Evolutionary conservation across 2,113 vertebrate genomes (phyloP).

Genomic region (Cryptomyrus ogoouensis): DNA sequence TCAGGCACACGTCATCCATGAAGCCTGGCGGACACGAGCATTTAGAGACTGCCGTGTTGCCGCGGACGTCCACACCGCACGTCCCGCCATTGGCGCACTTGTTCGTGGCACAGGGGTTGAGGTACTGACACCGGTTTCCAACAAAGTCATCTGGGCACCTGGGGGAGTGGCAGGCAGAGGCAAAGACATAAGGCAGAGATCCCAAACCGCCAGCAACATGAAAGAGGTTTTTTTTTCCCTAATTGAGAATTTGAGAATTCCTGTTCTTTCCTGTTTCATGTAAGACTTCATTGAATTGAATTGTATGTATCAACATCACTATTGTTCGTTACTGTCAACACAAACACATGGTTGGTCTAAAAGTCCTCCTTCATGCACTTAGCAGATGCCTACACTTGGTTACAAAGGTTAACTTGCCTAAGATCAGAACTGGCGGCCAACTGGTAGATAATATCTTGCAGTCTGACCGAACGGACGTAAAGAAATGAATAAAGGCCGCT

Average conservation of each 20-base stretch:
- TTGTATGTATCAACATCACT: not conserved
- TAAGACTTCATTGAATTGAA: not conserved
- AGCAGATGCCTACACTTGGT: not conserved
- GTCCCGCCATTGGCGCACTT: conserved; percentile 75
- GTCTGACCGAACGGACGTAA: not conserved
- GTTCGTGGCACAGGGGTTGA: conserved; percentile 69
- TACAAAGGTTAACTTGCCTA: not conserved
- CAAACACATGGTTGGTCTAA: not conserved
- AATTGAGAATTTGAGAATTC: not conserved
- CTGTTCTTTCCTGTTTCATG: not conserved
- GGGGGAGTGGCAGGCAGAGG: conserved; percentile 5
- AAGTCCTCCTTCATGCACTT: not conserved
- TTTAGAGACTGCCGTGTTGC: conserved; percentile 55
- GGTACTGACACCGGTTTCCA: conserved; percentile 75
- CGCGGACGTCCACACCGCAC: conserved; percentile 54
- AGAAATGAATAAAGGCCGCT: not conserved
- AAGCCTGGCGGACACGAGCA: conserved; percentile 77
- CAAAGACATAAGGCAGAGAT: not conserved
- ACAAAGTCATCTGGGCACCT: conserved; percentile 68
- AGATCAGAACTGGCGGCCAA: not conserved
- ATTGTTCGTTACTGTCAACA: not conserved
- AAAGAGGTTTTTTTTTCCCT: not conserved
- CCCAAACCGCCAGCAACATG: not conserved
- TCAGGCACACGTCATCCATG: conserved; percentile 72
- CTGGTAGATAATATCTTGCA: not conserved